phyloP scores from a whole-genome alignment of 2,888 invertebrate genomes.

The Pammene aurita region DNA sequence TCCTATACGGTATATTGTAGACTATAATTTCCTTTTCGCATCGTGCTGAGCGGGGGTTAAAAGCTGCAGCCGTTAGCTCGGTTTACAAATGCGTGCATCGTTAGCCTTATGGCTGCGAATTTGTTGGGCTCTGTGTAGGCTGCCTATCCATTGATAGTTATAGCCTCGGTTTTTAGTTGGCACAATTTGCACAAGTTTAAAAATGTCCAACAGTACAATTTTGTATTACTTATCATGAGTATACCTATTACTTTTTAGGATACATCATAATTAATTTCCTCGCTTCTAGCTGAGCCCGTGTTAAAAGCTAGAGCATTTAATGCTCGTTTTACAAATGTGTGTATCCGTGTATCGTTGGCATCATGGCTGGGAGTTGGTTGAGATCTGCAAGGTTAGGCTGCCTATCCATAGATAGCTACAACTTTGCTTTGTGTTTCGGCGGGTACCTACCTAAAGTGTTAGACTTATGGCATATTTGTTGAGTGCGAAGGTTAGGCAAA shows the following conservation, averaged over 20 bases:
- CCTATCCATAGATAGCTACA: background rate
- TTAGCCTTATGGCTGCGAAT: slow-evolving; percentile 23
- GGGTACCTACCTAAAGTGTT: no score
- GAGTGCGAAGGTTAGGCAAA: no score
- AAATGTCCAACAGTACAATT: no score
- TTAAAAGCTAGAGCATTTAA: slow-evolving; percentile 18
- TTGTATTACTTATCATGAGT: no score
- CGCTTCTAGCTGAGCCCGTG: background rate
- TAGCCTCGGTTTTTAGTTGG: no score
- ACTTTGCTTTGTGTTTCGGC: background rate
- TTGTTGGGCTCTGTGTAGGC: slow-evolving; percentile 5
- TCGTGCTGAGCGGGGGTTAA: background rate
- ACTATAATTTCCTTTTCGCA: background rate
- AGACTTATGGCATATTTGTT: background rate
- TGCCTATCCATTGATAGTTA: background rate
- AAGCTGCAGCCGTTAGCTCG: slow-evolving; percentile 15
- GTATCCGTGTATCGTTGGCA: slow-evolving; percentile 20
- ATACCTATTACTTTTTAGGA: no score
- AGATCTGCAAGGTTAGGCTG: background rate
- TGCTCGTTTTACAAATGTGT: slow-evolving; percentile 27
- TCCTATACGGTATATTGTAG: no score
- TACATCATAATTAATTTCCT: no score
- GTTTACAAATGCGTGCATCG: slow-evolving; percentile 28
- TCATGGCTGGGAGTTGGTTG: slow-evolving; percentile 21
- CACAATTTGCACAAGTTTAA: no score